Evolutionary conservation across 2,888 invertebrate species (phyloP).

Genomic region (Alloscopus bannaensis): DNA sequence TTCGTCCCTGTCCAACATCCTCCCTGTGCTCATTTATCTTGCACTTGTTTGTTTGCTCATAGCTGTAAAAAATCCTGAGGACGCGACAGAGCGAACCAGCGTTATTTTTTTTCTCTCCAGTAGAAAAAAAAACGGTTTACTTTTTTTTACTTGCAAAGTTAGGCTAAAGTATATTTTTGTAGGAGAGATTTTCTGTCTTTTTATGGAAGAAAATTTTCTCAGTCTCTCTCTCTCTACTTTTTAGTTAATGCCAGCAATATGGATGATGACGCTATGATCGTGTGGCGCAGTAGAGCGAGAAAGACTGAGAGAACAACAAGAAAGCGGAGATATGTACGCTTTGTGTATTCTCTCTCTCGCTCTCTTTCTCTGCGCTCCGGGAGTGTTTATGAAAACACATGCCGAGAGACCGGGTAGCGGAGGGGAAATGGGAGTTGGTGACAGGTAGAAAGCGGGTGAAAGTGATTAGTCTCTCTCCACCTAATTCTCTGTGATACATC

Average conservation of each 20-base stretch:
- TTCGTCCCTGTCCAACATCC: conserved; percentile 13
- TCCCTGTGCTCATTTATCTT: conserved; percentile 46
- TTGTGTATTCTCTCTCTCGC: too few species aligned
- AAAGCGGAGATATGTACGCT: too few species aligned
- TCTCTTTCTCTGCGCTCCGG: too few species aligned
- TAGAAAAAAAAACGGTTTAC: conserved; percentile 18
- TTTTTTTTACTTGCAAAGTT: conserved; percentile 6
- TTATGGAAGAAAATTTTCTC: too few species aligned
- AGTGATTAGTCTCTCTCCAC: conserved; percentile 57
- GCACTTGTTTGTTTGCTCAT: conserved; percentile 54
- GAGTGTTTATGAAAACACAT: neutral
- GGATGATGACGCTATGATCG: too few species aligned
- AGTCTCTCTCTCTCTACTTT: too few species aligned
- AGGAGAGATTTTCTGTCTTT: too few species aligned
- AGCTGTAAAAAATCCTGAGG: neutral
- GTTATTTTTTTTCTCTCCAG: neutral
- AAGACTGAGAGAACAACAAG: too few species aligned
- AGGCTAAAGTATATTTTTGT: too few species aligned
- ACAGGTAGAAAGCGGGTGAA: conserved; percentile 57
- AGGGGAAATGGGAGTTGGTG: conserved; percentile 46
- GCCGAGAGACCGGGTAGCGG: too few species aligned
- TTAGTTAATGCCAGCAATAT: too few species aligned
- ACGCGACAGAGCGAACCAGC: neutral
- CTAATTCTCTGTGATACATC: conserved; percentile 34
- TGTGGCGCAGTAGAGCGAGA: too few species aligned